Evolutionary conservation across 2,888 invertebrate species (phyloP).

Genomic region (Sphecodes monilicornis): DNA sequence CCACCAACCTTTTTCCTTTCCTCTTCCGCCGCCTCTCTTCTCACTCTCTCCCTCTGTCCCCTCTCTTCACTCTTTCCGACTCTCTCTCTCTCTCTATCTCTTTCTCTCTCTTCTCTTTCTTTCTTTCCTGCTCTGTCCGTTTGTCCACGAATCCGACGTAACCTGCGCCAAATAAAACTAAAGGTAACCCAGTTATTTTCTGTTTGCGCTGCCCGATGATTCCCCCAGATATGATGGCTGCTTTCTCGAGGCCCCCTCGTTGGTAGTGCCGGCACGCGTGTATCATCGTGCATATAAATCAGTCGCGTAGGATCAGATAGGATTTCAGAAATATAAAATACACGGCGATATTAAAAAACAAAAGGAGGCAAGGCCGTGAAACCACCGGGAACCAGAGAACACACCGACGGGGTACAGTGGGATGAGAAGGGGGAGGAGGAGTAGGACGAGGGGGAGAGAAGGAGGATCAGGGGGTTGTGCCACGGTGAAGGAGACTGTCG

Average conservation of each 20-base stretch:
- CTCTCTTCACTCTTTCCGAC: background rate
- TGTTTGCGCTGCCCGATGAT: slow-evolving; percentile 80
- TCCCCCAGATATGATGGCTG: slow-evolving; percentile 80
- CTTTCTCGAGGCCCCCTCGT: slow-evolving; percentile 73
- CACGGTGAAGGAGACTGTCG: slow-evolving; percentile 58
- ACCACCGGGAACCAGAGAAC: slow-evolving; percentile 38
- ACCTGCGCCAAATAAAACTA: slow-evolving; percentile 81
- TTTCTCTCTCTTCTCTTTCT: background rate
- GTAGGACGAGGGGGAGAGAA: too few species aligned
- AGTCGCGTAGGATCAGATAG: slow-evolving; percentile 83
- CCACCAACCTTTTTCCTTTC: slow-evolving; percentile 19
- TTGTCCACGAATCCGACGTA: slow-evolving; percentile 53
- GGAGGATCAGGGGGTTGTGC: slow-evolving; percentile 14
- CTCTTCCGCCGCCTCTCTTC: slow-evolving; percentile 34
- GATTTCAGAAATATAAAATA: slow-evolving; percentile 83
- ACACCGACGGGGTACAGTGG: too few species aligned
- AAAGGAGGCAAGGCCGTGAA: slow-evolving; percentile 63
- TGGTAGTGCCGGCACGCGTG: slow-evolving; percentile 84
- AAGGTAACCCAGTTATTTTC: slow-evolving; percentile 84
- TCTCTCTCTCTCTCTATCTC: background rate
- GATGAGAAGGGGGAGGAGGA: background rate
- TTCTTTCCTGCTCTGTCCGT: background rate
- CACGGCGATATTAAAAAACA: slow-evolving; percentile 80
- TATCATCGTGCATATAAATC: slow-evolving; percentile 84
- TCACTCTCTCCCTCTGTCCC: background rate